Base-by-base conservation (phyloP, 2,888 invertebrate species). In the Muschampia plurimacula region DNA sequence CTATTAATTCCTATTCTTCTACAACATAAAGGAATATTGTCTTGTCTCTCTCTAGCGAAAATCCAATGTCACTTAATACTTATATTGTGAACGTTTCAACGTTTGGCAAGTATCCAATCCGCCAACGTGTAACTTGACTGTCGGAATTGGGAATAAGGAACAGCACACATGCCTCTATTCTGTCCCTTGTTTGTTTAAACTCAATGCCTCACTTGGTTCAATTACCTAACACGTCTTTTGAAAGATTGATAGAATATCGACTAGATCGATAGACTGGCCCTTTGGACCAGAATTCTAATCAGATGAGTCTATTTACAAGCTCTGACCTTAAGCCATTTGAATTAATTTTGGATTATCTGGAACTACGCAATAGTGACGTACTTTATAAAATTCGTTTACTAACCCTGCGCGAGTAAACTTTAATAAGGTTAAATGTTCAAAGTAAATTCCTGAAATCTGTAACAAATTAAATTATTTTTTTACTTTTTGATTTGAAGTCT, bases 81-180 rank as follows among this genome's bases (percentile, higher is more conserved):
- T 79, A 74, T 74, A 72, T 75, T 77, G 75, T 74, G 62, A 76
- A 74, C 69, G 76, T 77, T 78, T 79, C 77, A 78, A 78, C 74
- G 74, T 75, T 81, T 82, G 83, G 82, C 83, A 69, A 36, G 41
- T 67, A 57, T 79, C 82, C 82, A 82, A 76, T 67, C 69, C 36
- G 64, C 74, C 72, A 57, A 72, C 57, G 65, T 74, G 68, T 72
- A 74, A 75, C 60, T 75, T 75, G 64, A 76, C 70, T 77, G 67
- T 75, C 73, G 77, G 74, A 75, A 75, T 77, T 74, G 67, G 66
- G 70, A 55, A 70, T 73, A 73, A 66, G 74, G 57, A 70, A 60
- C 71, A 64, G 67, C 72, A 72, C 67, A 68, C 69, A 73, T 59
- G 69, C 73, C 74, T 74, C 63, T 67, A 71, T 74, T 75, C 70